Evolutionary conservation across 2,888 invertebrate genomes (phyloP).

Genomic region (Conistra vaccinii): DNA sequence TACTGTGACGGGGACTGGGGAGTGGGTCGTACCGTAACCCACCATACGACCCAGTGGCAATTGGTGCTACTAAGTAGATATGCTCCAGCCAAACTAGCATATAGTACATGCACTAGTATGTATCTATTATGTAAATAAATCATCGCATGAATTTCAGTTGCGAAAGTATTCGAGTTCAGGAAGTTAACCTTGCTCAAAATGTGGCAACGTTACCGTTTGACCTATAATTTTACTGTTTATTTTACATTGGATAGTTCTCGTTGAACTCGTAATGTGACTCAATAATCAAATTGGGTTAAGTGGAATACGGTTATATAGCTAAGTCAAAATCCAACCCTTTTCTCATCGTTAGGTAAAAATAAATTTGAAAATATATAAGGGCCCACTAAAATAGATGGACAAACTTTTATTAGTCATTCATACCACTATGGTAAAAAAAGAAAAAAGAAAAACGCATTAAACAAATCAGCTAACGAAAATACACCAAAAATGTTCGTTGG

Average conservation of each 20-base stretch:
- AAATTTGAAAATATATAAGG: slow-evolving; percentile 3
- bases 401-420: too few species aligned
- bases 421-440: too few species aligned
- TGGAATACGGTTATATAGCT: not conserved
- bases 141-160: not conserved
- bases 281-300: not conserved
- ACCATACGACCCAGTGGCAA: not conserved
- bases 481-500: too few species aligned
- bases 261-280: not conserved
- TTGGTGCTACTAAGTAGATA: not conserved
- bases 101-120: too few species aligned
- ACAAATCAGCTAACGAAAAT: too few species aligned
- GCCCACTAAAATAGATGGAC: too few species aligned
- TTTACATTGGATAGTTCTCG: not conserved
- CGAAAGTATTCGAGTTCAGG: not conserved
- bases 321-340: not conserved
- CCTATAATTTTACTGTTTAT: not conserved
- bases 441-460: too few species aligned
- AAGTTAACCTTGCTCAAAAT: not conserved
- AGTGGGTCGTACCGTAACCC: not conserved
- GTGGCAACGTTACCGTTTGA: not conserved
- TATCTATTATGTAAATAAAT: not conserved
- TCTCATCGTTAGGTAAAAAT: not conserved
- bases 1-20: too few species aligned
- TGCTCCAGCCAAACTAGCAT: too few species aligned